Evolutionary conservation across 2,888 invertebrate species (phyloP).

Genomic region (Hymenopus coronatus): DNA sequence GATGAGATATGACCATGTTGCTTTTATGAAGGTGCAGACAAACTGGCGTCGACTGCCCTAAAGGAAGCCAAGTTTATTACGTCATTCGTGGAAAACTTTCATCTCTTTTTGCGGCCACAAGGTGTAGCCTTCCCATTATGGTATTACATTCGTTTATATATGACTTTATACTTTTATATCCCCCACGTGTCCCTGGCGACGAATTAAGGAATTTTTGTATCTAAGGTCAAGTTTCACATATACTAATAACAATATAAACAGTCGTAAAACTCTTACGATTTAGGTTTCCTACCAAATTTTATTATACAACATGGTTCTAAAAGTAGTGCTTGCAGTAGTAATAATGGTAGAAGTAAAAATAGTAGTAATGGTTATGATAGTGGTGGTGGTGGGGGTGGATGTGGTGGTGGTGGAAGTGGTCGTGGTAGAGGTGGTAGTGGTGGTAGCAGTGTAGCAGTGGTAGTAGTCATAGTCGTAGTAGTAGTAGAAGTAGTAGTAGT

Average conservation of each 20-base stretch:
- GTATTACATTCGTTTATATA: neutral
- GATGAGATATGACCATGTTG: neutral
- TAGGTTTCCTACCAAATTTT: too few species aligned
- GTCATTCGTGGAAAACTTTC: neutral
- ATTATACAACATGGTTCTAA: too few species aligned
- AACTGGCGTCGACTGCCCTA: neutral
- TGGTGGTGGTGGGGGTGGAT: too few species aligned
- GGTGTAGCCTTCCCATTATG: neutral
- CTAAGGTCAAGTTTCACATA: neutral
- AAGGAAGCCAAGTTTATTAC: neutral
- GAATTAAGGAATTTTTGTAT: neutral
- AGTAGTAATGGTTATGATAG: too few species aligned
- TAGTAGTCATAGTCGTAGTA: too few species aligned
- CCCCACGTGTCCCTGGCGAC: neutral
- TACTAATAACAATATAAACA: neutral
- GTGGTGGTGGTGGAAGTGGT: too few species aligned
- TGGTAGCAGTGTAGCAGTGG: too few species aligned
- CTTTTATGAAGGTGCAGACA: neutral
- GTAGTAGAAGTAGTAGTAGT: too few species aligned
- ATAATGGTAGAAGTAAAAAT: too few species aligned
- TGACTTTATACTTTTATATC: neutral
- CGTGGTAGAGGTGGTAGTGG: too few species aligned
- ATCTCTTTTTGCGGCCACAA: neutral
- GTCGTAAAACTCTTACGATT: neutral
- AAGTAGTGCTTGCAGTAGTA: too few species aligned